Evolutionary conservation across 2,888 invertebrate genomes (phyloP).

Genomic region (Punctoribates punctum): DNA sequence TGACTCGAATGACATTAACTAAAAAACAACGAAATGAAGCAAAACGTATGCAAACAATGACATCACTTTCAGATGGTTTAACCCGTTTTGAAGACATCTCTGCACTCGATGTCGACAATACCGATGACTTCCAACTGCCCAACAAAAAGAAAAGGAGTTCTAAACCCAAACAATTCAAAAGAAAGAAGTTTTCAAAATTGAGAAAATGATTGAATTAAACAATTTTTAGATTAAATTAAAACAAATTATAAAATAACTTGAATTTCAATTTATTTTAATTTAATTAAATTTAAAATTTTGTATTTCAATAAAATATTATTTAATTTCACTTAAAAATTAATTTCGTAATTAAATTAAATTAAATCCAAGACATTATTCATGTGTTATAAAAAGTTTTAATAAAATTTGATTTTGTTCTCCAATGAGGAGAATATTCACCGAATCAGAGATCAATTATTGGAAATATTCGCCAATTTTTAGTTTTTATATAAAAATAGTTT

Average conservation of each 20-base stretch:
- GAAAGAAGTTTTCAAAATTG: too few relatives aligned
- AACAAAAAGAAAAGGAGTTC: constrained; percentile 31
- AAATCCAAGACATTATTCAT: too few relatives aligned
- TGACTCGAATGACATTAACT: constrained; percentile 45
- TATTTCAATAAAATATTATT: too few relatives aligned
- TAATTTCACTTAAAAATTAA: too few relatives aligned
- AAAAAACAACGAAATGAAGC: constrained; percentile 46
- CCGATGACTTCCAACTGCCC: constrained; percentile 28
- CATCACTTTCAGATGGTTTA: constrained; percentile 41
- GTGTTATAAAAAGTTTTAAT: too few relatives aligned
- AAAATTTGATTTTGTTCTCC: too few relatives aligned
- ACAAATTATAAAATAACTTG: constrained; percentile 18
- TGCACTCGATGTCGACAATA: constrained; percentile 44
- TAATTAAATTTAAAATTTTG: background rate
- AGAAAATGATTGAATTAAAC: too few relatives aligned
- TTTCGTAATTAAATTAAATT: too few relatives aligned
- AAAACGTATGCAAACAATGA: constrained; percentile 43
- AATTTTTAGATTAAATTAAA: background rate
- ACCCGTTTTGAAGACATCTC: constrained; percentile 47
- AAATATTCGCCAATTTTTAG: too few relatives aligned
- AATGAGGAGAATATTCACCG: too few relatives aligned
- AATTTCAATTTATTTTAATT: background rate
- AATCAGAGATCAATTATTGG: too few relatives aligned
- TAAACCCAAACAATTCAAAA: too few relatives aligned
- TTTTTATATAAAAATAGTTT: background rate